Evolutionary conservation across 2,888 invertebrate genomes (phyloP), one percentile per base, ranked within the genome.

Genomic region (Ischnura elegans): DNA sequence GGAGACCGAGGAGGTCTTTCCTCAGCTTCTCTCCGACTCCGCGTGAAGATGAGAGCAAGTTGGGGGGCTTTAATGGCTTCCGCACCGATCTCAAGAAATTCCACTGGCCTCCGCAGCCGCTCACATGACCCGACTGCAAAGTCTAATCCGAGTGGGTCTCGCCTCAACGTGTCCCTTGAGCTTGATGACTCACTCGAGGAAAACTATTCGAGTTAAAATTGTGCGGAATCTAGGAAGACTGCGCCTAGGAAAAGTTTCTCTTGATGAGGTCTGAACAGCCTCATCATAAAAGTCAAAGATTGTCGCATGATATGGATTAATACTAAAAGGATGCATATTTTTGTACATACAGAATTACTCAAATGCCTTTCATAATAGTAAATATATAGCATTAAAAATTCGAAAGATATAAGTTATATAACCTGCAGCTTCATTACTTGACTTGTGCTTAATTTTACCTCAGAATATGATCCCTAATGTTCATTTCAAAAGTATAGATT

Each of bases 161-260:
- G 36, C 29, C 8, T 76, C 36, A 36, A 76, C 76, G 76, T 76
- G 36, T 29, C 76, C 76, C 29, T n/a, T 36, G 13, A 76, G 76
- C 36, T 76, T 76, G 76, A 76, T 76, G 76, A 76, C 76, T 76
- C 36, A 36, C 29, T 76, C 76, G 36, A 76, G 76, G 76, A 10
- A n/a, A 36, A 76, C 36, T 76, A 36, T 76, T 25, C 16, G 76
- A 76, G 76, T 76, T 76, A 25, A 76, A 76, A 36, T 76, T 36
- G 36, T 36, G 29, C 36, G 36, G 76, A 36, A 76, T 36, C 76
- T 29, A 13, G n/a, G 29, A n/a, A n/a, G 19, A 51, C 51, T 51
- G 0, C 19, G 19, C 51, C 51, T 19, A 51, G 13, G 51, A 51
- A n/a, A 51, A 51, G 51, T 51, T 51, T 19, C 51, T 51, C 51